These are phyloP conservation scores for Zeus faber DNA, from an alignment of 2,113 vertebrate species.

Conservation along the genomic window DNA sequence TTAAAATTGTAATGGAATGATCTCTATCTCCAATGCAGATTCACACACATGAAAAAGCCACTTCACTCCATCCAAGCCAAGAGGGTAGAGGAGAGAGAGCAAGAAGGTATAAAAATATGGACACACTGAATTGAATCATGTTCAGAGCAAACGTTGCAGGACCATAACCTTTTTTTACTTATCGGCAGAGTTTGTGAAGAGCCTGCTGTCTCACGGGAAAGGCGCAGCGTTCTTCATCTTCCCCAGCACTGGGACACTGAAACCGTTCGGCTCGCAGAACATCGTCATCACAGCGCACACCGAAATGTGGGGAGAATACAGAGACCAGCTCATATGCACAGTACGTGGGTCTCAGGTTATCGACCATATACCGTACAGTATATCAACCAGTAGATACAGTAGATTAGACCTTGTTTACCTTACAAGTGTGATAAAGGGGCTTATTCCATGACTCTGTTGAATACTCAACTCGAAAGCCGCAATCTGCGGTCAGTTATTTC, in stretches of 20 bases:
- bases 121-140: too few species aligned
- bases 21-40: conserved; percentile 38
- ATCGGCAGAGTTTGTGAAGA: conserved; percentile 75
- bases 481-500: too few species aligned
- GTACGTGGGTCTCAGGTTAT: conserved; percentile 60
- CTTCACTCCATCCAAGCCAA: conserved; percentile 54
- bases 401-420: too few species aligned
- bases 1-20: not conserved
- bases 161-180: not conserved
- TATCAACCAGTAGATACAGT: too few species aligned
- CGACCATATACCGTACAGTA: too few species aligned
- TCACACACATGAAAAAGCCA: conserved; percentile 55
- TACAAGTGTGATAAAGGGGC: too few species aligned
- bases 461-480: too few species aligned
- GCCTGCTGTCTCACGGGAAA: conserved; percentile 80
- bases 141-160: not conserved
- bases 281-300: conserved; percentile 82
- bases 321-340: conserved; percentile 82
- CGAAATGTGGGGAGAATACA: conserved; percentile 95
- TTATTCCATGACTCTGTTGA: too few species aligned
- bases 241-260: conserved; percentile 74
- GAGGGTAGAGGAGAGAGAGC: conserved; percentile 67
- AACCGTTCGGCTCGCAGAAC: conserved; percentile 75
- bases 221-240: conserved; percentile 82
- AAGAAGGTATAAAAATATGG: conserved; percentile 72